Conservation (phyloP, 2,888 invertebrate genomes). For the Strigamia maritima region DNA sequence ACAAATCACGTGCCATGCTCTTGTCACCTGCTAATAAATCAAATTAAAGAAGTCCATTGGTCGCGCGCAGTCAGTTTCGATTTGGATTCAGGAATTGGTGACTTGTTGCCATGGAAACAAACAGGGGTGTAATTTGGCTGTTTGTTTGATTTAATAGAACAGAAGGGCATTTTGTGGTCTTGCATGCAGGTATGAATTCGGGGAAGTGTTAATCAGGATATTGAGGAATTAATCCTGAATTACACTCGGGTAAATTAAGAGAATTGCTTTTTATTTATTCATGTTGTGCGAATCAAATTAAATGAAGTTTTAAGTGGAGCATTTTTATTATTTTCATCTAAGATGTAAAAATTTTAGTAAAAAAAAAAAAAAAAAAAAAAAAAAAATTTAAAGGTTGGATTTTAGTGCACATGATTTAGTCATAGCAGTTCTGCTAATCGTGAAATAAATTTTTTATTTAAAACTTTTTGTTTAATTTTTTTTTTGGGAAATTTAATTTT, state of each 20-base stretch:
- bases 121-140: background rate
- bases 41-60: slow-evolving; percentile 28
- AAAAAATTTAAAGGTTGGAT: too few species aligned
- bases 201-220: slow-evolving; percentile 31
- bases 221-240: slow-evolving; percentile 31
- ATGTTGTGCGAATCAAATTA: slow-evolving; percentile 11
- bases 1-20: slow-evolving; percentile 33
- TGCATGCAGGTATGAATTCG: background rate
- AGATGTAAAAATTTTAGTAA: too few species aligned
- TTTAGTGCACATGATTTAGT: too few species aligned
- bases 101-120: background rate
- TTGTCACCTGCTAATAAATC: slow-evolving; percentile 25
- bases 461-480: background rate
- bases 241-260: slow-evolving; percentile 19
- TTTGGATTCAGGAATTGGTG: background rate
- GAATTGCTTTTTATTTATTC: slow-evolving; percentile 31
- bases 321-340: background rate
- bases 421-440: too few species aligned
- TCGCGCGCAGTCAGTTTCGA: slow-evolving; percentile 10
- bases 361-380: too few species aligned
- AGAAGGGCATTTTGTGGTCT: background rate
- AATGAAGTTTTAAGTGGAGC: background rate
- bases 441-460: background rate
- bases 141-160: slow-evolving; percentile 4
- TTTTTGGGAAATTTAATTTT: background rate